phyloP scores from a whole-genome alignment of 2,888 invertebrate species.

The Sipha maydis region DNA sequence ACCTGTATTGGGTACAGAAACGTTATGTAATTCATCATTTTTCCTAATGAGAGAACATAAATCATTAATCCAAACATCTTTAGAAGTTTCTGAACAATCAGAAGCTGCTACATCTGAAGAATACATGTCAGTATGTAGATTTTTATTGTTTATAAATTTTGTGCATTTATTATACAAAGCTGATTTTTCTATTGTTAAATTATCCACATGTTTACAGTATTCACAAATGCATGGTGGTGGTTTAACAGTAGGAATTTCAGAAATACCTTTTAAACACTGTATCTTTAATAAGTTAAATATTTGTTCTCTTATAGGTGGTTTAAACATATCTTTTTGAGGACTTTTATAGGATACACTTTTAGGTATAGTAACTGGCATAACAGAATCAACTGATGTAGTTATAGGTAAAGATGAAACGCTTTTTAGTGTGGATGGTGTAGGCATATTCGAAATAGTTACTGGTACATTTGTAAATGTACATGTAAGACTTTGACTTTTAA shows the following conservation, averaged over 20 bases:
- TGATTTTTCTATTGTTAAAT: background rate
- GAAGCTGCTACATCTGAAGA: background rate
- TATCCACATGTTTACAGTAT: background rate
- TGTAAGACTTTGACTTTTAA: too few relatives aligned
- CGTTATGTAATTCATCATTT: background rate
- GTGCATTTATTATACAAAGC: background rate
- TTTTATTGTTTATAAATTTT: background rate
- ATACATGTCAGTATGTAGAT: background rate
- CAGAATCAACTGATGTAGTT: background rate
- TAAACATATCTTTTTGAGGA: background rate
- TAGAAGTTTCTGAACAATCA: background rate
- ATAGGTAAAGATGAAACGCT: background rate
- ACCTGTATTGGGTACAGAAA: background rate
- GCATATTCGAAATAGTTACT: background rate
- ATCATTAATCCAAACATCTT: slow-evolving; percentile 15
- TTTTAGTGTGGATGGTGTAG: background rate
- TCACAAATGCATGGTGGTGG: slow-evolving; percentile 19
- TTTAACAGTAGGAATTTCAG: background rate
- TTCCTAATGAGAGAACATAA: slow-evolving; percentile 7
- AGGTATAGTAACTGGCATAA: background rate
- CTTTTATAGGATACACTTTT: background rate
- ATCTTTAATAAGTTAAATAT: background rate
- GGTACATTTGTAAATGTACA: background rate
- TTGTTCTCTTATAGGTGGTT: background rate
- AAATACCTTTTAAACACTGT: background rate